phyloP scores from a whole-genome alignment of 2,888 invertebrate genomes.

The Ectemnius lituratus region DNA sequence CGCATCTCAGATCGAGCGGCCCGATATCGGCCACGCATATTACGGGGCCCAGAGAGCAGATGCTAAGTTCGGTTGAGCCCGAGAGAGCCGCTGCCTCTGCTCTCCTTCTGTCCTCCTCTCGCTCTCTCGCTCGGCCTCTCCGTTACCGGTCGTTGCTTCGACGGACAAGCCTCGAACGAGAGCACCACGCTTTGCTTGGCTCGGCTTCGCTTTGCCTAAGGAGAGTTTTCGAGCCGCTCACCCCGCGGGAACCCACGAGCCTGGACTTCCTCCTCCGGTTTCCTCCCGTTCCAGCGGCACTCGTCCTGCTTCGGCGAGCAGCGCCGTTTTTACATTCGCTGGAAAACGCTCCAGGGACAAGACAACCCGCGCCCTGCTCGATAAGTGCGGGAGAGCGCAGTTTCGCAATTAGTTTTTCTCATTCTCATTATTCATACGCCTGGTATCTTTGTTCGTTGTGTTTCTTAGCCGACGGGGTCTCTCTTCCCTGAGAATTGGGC shows the following conservation, averaged over 20 bases:
- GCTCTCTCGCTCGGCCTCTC: slow-evolving; percentile 9
- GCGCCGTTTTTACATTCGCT: too few relatives aligned
- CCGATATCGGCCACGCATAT: slow-evolving; percentile 76
- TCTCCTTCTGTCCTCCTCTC: too few relatives aligned
- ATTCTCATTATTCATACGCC: slow-evolving; percentile 19
- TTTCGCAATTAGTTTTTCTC: slow-evolving; percentile 4
- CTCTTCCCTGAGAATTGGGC: slow-evolving; percentile 49
- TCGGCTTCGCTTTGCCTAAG: background rate
- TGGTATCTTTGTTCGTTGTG: slow-evolving; percentile 13
- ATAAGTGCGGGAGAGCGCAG: background rate
- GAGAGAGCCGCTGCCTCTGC: slow-evolving; percentile 53
- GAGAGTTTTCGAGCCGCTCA: slow-evolving; percentile 43
- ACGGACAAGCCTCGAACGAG: slow-evolving; percentile 36
- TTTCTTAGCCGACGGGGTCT: background rate
- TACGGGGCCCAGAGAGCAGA: slow-evolving; percentile 70
- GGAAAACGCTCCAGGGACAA: too few relatives aligned
- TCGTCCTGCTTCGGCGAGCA: slow-evolving; percentile 36
- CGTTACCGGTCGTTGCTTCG: slow-evolving; percentile 63
- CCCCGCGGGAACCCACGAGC: slow-evolving; percentile 54
- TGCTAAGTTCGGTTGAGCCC: slow-evolving; percentile 69
- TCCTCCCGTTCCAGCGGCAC: slow-evolving; percentile 16
- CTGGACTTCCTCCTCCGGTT: slow-evolving; percentile 52
- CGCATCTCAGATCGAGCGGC: slow-evolving; percentile 71
- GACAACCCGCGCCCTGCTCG: background rate
- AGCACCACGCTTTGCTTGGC: slow-evolving; percentile 6